These are phyloP conservation scores for Perodicticus potto DNA, from an alignment of 2,797 vertebrate species.

Conservation along the genomic window DNA sequence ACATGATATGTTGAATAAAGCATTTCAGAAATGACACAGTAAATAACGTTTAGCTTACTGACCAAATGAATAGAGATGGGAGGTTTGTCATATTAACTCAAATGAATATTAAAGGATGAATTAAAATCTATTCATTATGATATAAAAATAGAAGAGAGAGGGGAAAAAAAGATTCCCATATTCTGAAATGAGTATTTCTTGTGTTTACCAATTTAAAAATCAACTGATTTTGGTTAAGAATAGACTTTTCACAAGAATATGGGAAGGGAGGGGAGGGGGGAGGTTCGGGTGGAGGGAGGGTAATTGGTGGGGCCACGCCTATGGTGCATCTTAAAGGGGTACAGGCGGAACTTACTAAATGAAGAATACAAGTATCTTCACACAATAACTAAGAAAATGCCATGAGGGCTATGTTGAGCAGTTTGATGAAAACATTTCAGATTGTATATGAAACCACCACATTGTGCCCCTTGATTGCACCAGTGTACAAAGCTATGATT, in stretches of 20 bases:
- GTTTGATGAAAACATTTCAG: too few species aligned
- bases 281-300: too few species aligned
- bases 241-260: neutral
- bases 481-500: too few species aligned
- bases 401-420: too few species aligned
- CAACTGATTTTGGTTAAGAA: neutral
- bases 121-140: neutral
- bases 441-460: too few species aligned
- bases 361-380: too few species aligned
- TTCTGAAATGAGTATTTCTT: neutral
- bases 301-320: too few species aligned
- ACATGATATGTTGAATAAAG: neutral
- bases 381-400: too few species aligned
- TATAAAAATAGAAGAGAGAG: neutral
- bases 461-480: too few species aligned
- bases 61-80: neutral
- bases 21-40: neutral
- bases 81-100: neutral
- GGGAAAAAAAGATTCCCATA: neutral
- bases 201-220: neutral
- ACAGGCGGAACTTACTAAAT: too few species aligned
- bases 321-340: too few species aligned
- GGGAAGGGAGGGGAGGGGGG: too few species aligned
- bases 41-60: neutral
- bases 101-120: neutral